phyloP scores from a whole-genome alignment of 2,888 invertebrate species.

The Thereva unica region DNA sequence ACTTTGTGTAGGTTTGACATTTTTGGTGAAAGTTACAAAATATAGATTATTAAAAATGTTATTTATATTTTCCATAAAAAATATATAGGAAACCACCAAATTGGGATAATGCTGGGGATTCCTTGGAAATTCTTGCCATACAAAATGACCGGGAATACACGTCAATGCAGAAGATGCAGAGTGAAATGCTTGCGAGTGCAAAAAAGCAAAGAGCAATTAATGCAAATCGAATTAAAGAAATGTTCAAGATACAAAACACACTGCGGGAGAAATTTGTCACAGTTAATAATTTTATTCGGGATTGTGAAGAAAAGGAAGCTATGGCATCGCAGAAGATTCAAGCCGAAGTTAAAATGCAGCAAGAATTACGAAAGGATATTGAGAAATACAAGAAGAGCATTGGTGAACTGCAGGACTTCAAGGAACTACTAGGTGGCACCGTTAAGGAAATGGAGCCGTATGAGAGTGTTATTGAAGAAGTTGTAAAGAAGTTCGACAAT shows the following conservation, averaged over 20 bases:
- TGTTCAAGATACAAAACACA: conserved; percentile 50
- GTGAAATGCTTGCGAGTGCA: conserved; percentile 50
- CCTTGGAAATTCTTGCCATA: conserved; percentile 53
- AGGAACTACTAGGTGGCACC: conserved; percentile 48
- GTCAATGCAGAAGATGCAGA: conserved; percentile 51
- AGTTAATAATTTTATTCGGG: conserved; percentile 55
- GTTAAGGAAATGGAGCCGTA: conserved; percentile 53
- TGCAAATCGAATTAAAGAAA: conserved; percentile 49
- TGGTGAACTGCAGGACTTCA: conserved; percentile 47
- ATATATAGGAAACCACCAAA: conserved; percentile 53
- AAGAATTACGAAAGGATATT: conserved; percentile 46
- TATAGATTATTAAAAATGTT: background rate
- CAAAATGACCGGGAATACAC: conserved; percentile 53
- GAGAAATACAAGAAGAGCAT: conserved; percentile 40
- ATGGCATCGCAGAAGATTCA: conserved; percentile 50
- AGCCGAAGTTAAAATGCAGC: conserved; percentile 49
- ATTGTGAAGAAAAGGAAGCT: conserved; percentile 53
- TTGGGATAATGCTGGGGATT: conserved; percentile 55
- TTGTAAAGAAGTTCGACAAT: conserved; percentile 50
- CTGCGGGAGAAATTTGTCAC: conserved; percentile 54
- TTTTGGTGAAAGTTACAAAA: background rate
- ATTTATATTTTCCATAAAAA: background rate
- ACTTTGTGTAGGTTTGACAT: conserved; percentile 50
- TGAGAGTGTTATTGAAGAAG: conserved; percentile 52
- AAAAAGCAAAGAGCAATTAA: conserved; percentile 49